Percentiles rank a stretch among this genome's conserved stretches.
phyloP scores from a whole-genome alignment of 1,140 invertebrate species.

The Bilobella aurantiaca region DNA sequence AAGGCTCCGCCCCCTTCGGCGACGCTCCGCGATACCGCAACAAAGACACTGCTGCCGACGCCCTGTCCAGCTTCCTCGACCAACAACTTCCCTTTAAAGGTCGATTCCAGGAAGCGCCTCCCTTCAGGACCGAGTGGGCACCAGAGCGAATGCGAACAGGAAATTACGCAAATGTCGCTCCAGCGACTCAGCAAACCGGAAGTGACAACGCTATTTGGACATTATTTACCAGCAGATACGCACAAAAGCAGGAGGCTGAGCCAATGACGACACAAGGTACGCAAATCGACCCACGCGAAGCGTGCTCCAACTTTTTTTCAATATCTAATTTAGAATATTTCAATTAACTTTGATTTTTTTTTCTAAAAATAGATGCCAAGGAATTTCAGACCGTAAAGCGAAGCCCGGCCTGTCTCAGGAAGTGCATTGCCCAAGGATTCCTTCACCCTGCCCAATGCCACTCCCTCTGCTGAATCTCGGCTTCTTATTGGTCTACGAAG shows the following conservation, averaged over 20 bases:
- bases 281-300: background rate
- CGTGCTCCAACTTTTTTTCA: too few relatives aligned
- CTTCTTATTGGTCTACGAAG: background rate
- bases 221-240: too few relatives aligned
- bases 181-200: too few relatives aligned
- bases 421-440: constrained; percentile 37
- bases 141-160: too few relatives aligned
- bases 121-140: too few relatives aligned
- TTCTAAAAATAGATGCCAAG: background rate
- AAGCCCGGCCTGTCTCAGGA: constrained; percentile 37
- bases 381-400: constrained; percentile 26
- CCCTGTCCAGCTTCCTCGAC: too few relatives aligned
- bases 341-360: background rate
- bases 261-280: background rate
- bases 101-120: too few relatives aligned
- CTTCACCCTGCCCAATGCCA: constrained; percentile 40
- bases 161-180: too few relatives aligned
- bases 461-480: constrained; percentile 36
- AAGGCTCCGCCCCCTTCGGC: too few relatives aligned
- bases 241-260: too few relatives aligned
- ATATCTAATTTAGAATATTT: background rate
- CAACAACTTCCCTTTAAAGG: too few relatives aligned
- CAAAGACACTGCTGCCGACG: background rate
- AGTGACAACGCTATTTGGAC: too few relatives aligned
- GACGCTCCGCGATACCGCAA: background rate